These are phyloP conservation scores for Zaprionus kolodkinae DNA, from an alignment of 1,140 invertebrate genomes.

Conservation along the genomic window DNA sequence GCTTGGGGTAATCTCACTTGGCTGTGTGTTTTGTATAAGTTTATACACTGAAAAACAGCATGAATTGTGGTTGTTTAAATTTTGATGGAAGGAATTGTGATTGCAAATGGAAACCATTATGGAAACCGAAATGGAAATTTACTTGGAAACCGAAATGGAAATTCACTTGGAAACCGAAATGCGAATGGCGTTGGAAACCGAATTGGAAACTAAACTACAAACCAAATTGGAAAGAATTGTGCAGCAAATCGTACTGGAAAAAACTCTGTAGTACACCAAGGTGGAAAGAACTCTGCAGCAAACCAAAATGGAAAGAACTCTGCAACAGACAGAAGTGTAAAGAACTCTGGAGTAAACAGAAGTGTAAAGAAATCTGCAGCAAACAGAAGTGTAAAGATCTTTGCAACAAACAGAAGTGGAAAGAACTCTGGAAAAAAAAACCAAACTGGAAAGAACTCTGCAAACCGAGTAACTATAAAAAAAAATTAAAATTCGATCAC, in stretches of 20 bases:
- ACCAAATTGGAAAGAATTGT: neutral
- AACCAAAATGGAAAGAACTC: neutral
- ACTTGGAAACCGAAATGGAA: neutral
- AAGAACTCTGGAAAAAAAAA: neutral
- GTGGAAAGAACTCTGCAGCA: neutral
- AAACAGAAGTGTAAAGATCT: no score
- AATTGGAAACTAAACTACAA: neutral
- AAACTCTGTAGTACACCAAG: neutral
- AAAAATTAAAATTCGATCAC: neutral
- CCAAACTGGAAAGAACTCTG: neutral
- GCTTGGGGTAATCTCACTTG: conserved; percentile 27
- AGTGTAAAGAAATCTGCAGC: neutral
- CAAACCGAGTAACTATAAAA: no score
- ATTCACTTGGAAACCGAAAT: no score
- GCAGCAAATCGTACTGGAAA: neutral
- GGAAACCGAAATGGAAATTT: neutral
- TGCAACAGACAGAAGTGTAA: no score
- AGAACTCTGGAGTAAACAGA: neutral
- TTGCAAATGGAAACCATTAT: neutral
- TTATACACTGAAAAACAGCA: neutral
- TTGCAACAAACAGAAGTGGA: no score
- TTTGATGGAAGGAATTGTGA: neutral
- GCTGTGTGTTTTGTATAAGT: conserved; percentile 38
- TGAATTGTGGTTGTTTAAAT: neutral
- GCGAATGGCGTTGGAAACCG: no score